phyloP scores from a whole-genome alignment of 92 coral and sea anemone genomes.

The Paragorgia papillata region DNA sequence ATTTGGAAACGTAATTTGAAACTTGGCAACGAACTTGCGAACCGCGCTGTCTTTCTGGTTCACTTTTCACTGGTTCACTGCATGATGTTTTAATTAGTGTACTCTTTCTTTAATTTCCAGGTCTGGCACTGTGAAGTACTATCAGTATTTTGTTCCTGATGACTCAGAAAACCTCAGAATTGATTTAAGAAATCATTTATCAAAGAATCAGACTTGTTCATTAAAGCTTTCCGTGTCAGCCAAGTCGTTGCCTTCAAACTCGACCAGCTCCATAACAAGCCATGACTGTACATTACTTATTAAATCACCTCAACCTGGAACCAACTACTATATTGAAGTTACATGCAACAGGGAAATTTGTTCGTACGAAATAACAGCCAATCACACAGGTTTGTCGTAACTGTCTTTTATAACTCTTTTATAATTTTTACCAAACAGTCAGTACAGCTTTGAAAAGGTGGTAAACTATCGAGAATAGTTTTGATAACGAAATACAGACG shows the following conservation, averaged over 20 bases:
- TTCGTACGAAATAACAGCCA: constrained; percentile 24
- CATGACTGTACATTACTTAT: constrained; percentile 5
- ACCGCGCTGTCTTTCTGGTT: no score
- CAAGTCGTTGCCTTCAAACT: neutral
- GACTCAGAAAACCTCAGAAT: constrained; percentile 9
- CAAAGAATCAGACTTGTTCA: constrained; percentile 3
- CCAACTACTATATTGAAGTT: constrained; percentile 32
- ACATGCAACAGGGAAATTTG: constrained; percentile 10
- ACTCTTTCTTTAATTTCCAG: constrained; percentile 6
- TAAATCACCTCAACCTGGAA: constrained; percentile 19
- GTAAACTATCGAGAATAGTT: no score
- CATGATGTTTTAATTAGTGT: no score
- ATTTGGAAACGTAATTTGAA: no score
- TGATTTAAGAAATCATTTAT: neutral
- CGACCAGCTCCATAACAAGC: neutral
- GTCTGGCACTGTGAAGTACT: neutral
- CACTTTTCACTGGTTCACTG: no score
- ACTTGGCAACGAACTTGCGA: no score
- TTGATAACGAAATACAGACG: no score
- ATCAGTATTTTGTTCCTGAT: constrained; percentile 20
- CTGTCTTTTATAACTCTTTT: neutral
- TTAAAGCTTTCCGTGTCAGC: constrained; percentile 24
- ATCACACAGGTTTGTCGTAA: constrained; percentile 35
- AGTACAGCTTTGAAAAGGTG: neutral
- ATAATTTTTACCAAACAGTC: neutral